Percentiles rank a stretch among this genome's conserved stretches.
phyloP scores from a whole-genome alignment of 2,797 vertebrate genomes.

The Rhabdophis nuchalis region DNA sequence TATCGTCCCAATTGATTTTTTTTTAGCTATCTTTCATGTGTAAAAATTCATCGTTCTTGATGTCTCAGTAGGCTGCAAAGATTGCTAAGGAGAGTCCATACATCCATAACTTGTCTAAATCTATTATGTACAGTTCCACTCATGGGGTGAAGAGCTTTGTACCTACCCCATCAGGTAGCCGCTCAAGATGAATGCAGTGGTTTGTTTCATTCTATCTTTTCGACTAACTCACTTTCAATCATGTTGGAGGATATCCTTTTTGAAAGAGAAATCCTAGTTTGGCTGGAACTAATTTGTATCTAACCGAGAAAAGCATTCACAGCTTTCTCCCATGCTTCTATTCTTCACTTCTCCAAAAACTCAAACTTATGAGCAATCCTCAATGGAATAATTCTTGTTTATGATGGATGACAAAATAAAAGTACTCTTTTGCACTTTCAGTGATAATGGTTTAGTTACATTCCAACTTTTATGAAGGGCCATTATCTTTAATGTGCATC shows the following conservation, averaged over 20 bases:
- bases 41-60: background rate
- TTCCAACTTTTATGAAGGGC: conserved; percentile 20
- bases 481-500: conserved; percentile 31
- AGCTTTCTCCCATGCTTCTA: conserved; percentile 5
- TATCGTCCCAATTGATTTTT: background rate
- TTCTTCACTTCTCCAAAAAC: background rate
- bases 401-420: conserved; percentile 24
- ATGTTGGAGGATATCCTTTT: background rate
- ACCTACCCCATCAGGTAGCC: background rate
- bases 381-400: conserved; percentile 39
- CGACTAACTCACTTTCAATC: background rate
- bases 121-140: background rate
- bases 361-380: conserved; percentile 27
- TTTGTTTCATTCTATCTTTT: background rate
- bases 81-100: background rate
- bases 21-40: background rate
- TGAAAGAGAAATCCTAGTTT: conserved; percentile 12
- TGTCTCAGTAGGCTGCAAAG: background rate
- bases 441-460: conserved; percentile 19
- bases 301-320: background rate
- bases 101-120: background rate
- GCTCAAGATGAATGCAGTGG: background rate
- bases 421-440: conserved; percentile 17
- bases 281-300: conserved; percentile 8
- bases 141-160: background rate